Percentiles rank a stretch among this genome's conserved stretches.
phyloP scores from a whole-genome alignment of 2,888 invertebrate species.

The Amaurobius ferox region DNA sequence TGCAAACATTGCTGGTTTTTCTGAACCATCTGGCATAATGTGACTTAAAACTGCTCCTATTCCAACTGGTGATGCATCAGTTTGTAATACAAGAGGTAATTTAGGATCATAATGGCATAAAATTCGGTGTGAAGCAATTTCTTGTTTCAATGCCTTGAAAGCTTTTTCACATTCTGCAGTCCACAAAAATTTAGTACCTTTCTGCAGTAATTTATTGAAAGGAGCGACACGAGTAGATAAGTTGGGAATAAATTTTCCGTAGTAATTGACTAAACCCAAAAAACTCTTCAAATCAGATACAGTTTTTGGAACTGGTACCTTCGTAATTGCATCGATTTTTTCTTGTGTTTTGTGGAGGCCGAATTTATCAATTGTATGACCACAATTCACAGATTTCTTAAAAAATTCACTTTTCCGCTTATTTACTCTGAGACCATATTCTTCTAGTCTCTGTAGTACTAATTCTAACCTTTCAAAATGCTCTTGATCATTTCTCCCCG shows the following conservation, averaged over 20 bases:
- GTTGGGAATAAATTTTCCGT: conserved; percentile 48
- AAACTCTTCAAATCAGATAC: conserved; percentile 46
- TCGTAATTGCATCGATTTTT: too few species aligned
- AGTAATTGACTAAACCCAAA: conserved; percentile 45
- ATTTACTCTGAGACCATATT: too few species aligned
- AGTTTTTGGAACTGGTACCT: too few species aligned
- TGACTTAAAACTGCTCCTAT: conserved; percentile 77
- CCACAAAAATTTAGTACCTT: conserved; percentile 46
- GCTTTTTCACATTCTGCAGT: conserved; percentile 49
- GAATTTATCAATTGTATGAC: too few species aligned
- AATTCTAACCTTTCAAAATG: too few species aligned
- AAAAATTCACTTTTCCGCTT: too few species aligned
- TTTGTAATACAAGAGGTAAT: conserved; percentile 75
- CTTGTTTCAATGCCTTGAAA: conserved; percentile 42
- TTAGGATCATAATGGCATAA: conserved; percentile 74
- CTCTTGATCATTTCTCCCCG: too few species aligned
- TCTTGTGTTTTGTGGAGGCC: too few species aligned
- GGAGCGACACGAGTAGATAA: conserved; percentile 48
- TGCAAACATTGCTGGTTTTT: conserved; percentile 78
- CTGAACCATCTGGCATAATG: conserved; percentile 75
- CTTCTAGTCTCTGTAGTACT: too few species aligned
- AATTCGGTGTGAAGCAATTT: conserved; percentile 58
- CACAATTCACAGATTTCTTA: too few species aligned
- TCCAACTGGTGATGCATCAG: conserved; percentile 76
- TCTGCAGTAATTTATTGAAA: conserved; percentile 46